Base-by-base conservation (phyloP, 2,888 invertebrate genomes). In the Helicoverpa assulta region DNA sequence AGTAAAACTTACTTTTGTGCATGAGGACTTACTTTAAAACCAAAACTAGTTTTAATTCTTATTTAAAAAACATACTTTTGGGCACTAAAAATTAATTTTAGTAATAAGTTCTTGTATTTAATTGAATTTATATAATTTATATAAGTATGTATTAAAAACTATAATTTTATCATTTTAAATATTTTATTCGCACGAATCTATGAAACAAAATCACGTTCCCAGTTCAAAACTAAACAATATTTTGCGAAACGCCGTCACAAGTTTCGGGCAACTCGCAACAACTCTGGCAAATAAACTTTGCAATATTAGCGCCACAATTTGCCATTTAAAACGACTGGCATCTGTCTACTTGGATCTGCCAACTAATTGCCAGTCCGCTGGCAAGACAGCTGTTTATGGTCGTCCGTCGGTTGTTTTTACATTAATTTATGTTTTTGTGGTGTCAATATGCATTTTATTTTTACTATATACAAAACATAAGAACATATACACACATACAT, bases 321-420 rank as follows among this genome's bases (percentile, higher is more conserved):
- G 65, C 62, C 67, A 54, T 58, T 73, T 56, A 66, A 81, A 51
- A 52, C 61, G 58, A 75, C 65, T 81, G 78, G 67, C 81, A 82
- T 70, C 69, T 61, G 70, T 71, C 74, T 29, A 16, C 14, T 61
- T 47, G 18, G 64, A 67, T 68, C 56, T 67, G 69, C 57, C 68
- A 73, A 53, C 75, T 81, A 81, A 83, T 81, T 83, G 63, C 74
- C 58, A 73, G 51, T 67, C 65, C 67, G 77, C 52, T 68, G 58
- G 69, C 63, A 64, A 66, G 62, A 64, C 77, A 64, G 62, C 56
- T 67, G 67, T 50, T 63, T n/a, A n/a, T n/a, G n/a, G 40, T 55
- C 56, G 29, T 33, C 14, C 50, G 26, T 19, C 26, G 26, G 12
- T 10, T 52, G 37, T 60, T 76, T 76, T 52, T 60, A 19, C 43